Conservation (phyloP, 2,888 invertebrate genomes). For the Monochamus alternatus region DNA sequence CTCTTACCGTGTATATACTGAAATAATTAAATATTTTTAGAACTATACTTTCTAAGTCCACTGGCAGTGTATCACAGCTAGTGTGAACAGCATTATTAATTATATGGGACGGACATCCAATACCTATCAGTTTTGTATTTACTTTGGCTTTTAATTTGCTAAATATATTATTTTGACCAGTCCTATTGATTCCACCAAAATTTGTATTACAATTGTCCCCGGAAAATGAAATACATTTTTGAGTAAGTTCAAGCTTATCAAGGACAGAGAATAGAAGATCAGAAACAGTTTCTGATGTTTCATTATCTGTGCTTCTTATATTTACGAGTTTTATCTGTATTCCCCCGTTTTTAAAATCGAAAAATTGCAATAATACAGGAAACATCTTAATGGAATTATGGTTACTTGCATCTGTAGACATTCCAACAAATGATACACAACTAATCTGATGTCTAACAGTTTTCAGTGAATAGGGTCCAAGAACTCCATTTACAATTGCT, state of each 20-base stretch:
- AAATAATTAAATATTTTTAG: neutral
- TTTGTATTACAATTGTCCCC: neutral
- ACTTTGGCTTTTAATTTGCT: neutral
- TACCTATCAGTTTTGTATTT: neutral
- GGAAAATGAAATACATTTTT: too few relatives aligned
- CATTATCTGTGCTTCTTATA: slow-evolving; percentile 25
- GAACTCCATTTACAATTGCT: slow-evolving; percentile 35
- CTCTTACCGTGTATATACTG: neutral
- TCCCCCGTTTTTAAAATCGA: too few relatives aligned
- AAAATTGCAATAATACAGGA: too few relatives aligned
- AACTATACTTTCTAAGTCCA: neutral
- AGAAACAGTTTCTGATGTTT: slow-evolving; percentile 38
- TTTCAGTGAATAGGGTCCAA: slow-evolving; percentile 29
- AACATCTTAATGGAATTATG: slow-evolving; percentile 3
- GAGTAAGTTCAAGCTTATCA: too few relatives aligned
- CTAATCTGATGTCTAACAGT: slow-evolving; percentile 14
- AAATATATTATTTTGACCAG: neutral
- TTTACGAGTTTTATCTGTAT: slow-evolving; percentile 6
- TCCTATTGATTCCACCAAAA: neutral
- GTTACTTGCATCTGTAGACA: slow-evolving; percentile 37
- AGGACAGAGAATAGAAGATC: neutral
- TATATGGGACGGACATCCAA: neutral
- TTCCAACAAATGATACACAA: slow-evolving; percentile 28
- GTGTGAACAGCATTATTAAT: neutral
- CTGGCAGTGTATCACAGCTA: neutral